Evolutionary conservation across 1,140 invertebrate species (phyloP), one percentile per base, ranked within the genome.

Genomic region (Drosophila santomea): DNA sequence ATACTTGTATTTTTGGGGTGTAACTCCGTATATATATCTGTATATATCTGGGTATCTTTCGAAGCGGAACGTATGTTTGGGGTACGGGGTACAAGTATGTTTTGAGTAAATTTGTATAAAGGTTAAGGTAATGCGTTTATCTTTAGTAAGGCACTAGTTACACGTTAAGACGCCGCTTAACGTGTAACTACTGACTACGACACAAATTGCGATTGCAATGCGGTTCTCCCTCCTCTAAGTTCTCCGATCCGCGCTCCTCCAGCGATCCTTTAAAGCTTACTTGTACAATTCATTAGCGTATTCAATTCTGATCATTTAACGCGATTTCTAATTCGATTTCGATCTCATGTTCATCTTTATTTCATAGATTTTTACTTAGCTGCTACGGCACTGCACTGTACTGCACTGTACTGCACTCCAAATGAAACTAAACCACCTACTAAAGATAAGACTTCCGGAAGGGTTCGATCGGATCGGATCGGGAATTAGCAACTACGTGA

Each of bases 71-170:
- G 38, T 68, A 68, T 68, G 61, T 20, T 44, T 35, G 35, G 64
- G 61, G 64, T 51, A 66, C 61, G 35, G 64, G 61, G 64, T 43
- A 66, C 61, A 67, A 51, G 32, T 84, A 72, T 71, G 58, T 69
- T 80, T 80, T 61, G 83, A 85, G 74, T 88, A 84, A 78, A 89
- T 89, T 89, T 89, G 84, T 89, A 89, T 89, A 80, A 84, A 80
- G 84, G 68, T 84, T 91, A 86, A 91, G 90, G 90, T 91, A 90
- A 86, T 91, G 83, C 86, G 90, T 91, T 91, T 80, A 91, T 91
- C 80, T 91, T 91, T 91, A 91, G 90, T 91, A 92, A 92, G 91
- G 91, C 91, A 92, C 91, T 92, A 92, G 91, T 88, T 90, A 90
- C 91, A 92, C 91, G 78, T 79, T 76, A 80, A 73, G 36, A 50